Evolutionary conservation across 2,888 invertebrate species (phyloP).

Genomic region (Diogma glabrata): DNA sequence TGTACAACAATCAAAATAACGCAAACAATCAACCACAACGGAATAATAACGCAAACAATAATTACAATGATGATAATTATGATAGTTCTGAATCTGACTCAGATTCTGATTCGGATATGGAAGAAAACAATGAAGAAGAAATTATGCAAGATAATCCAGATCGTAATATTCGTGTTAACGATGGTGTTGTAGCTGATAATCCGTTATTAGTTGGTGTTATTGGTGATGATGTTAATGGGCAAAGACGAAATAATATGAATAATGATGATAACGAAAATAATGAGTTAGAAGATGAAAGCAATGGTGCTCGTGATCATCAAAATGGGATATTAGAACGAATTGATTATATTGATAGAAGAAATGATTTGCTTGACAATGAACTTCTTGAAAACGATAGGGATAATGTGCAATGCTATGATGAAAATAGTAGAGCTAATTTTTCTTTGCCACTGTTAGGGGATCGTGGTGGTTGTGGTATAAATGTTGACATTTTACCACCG

Average conservation of each 20-base stretch:
- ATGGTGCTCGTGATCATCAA: conserved; percentile 10
- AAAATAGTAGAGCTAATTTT: conserved; percentile 14
- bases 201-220: neutral
- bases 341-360: conserved; percentile 13
- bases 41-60: conserved; percentile 14
- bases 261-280: conserved; percentile 11
- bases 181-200: neutral
- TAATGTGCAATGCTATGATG: conserved; percentile 13
- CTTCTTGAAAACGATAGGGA: conserved; percentile 9
- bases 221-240: conserved; percentile 5
- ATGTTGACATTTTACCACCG: conserved; percentile 13
- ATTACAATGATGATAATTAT: conserved; percentile 15
- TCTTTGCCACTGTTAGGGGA: conserved; percentile 12
- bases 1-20: conserved; percentile 15
- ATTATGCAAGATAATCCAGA: conserved; percentile 7
- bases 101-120: conserved; percentile 17
- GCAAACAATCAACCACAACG: conserved; percentile 13
- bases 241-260: neutral
- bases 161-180: neutral
- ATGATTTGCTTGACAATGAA: conserved; percentile 13
- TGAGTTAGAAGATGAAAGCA: conserved; percentile 14
- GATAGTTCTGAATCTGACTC: conserved; percentile 14
- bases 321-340: conserved; percentile 16
- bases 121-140: conserved; percentile 11
- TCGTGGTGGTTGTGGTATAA: conserved; percentile 11